Conservation (phyloP, 1,140 invertebrate genomes). For the Euglossa dilemma region DNA sequence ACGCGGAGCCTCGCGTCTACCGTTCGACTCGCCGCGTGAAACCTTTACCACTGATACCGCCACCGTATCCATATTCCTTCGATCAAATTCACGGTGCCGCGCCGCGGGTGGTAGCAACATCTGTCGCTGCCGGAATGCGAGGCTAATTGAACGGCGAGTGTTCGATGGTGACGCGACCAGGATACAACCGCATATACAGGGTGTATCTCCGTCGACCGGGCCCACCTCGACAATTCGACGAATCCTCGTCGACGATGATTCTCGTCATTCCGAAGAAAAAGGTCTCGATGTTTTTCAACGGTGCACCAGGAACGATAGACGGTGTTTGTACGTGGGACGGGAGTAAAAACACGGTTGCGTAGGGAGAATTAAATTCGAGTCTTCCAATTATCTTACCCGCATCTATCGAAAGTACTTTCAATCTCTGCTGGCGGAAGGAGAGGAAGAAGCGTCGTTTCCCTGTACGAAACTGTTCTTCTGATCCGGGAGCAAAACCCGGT, state of each 20-base stretch:
- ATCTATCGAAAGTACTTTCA: background rate
- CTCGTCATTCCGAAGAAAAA: too few relatives aligned
- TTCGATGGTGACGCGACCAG: conserved; percentile 53
- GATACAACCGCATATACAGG: conserved; percentile 14
- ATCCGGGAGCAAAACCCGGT: background rate
- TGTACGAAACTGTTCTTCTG: too few relatives aligned
- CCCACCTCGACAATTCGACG: background rate
- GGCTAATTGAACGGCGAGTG: conserved; percentile 72
- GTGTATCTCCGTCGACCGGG: background rate
- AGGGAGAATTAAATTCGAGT: background rate
- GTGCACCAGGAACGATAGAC: too few relatives aligned
- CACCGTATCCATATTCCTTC: conserved; percentile 59
- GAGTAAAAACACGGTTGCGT: background rate
- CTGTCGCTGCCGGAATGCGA: conserved; percentile 70
- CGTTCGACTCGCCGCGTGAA: conserved; percentile 39
- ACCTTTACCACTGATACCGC: conserved; percentile 44
- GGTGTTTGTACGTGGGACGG: background rate
- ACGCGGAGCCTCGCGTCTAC: conserved; percentile 4
- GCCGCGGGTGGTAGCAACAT: conserved; percentile 70
- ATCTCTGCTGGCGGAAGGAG: background rate
- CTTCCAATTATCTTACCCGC: background rate
- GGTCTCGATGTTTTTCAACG: too few relatives aligned
- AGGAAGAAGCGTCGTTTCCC: background rate
- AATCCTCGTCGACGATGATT: too few relatives aligned
- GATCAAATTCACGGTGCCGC: conserved; percentile 73